These are phyloP conservation scores for Proteles cristata DNA, from an alignment of 2,113 vertebrate species.

Conservation along the genomic window DNA sequence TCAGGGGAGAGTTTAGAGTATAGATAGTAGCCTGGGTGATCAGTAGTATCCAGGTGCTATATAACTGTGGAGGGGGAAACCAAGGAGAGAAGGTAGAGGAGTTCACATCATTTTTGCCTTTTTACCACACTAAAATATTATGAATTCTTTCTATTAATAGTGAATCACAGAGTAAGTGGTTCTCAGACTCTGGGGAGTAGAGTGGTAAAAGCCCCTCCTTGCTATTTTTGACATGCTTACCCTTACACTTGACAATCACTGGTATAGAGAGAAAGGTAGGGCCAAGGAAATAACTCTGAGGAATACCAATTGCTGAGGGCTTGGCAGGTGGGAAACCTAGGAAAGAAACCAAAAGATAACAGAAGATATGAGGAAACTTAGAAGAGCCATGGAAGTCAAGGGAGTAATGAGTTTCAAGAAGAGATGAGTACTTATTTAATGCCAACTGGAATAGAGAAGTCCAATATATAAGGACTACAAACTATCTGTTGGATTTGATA, in stretches of 20 bases:
- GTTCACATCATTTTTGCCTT: slow-evolving; percentile 5
- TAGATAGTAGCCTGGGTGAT: background rate
- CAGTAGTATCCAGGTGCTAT: background rate
- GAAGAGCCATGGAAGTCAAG: slow-evolving; percentile 14
- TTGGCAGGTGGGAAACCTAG: background rate
- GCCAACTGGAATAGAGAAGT: background rate
- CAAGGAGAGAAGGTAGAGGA: slow-evolving; percentile 28
- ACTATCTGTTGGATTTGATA: slow-evolving; percentile 28
- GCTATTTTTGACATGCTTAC: slow-evolving; percentile 6
- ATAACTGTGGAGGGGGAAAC: background rate
- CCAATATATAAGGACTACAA: background rate
- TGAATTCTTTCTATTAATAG: background rate
- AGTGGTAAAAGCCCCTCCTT: background rate
- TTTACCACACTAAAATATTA: background rate
- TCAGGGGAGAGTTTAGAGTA: background rate
- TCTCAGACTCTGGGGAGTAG: background rate
- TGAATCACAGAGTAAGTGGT: slow-evolving; percentile 23
- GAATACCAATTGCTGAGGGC: slow-evolving; percentile 14
- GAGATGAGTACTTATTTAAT: slow-evolving; percentile 32
- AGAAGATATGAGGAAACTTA: slow-evolving; percentile 11
- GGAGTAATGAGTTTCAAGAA: slow-evolving; percentile 48
- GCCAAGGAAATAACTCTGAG: background rate
- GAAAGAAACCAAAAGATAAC: background rate
- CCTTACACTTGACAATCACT: slow-evolving; percentile 28
- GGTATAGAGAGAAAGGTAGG: background rate